Evolutionary conservation across 1,140 invertebrate species (phyloP), one percentile per base, ranked within the genome.

Genomic region (Psix sp.): DNA sequence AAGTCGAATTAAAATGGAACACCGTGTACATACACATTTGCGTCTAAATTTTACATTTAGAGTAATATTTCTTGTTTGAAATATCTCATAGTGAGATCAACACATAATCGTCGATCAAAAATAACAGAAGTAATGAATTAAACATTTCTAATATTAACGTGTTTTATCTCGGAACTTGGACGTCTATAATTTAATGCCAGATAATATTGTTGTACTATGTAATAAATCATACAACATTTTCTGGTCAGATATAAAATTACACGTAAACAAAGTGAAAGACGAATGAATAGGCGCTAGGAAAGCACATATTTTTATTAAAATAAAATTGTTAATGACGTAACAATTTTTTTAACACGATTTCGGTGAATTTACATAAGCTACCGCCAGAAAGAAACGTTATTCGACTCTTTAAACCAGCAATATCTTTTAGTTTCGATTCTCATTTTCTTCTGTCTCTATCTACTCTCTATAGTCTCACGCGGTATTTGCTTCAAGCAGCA

Each of bases 401-500:
- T 52, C 52, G 51, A 46, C 43, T 46, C 42, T 57, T 70, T 60
- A 60, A 77, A 65, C 26, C 48, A 16, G 45, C 56, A 71, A 72
- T 65, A 63, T 59, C 56, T 52, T 63, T 56, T 57, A 52, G 51
- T 62, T 62, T 73, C 45, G 60, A 63, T 77, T 38, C 65, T 59
- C 18, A 68, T 74, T 56, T 74, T 67, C 62, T 56, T 74, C 62
- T 49, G 67, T 74, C 62, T 67, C 56, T 62, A 51, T 67, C 56
- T 33, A 56, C 48, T 75, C 54, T 74, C 71, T 67, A 66, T 71
- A 74, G 60, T 76, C 66, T 72, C 72, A 73, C 62, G 42, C 76
- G 60, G 60, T 67, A 67, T 66, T 65, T 76, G 74, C 76, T 76
- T 77, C 77, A 78, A 80, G 71, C 79, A 81, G 80, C 80, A 86